Evolutionary conservation across 2,113 vertebrate species (phyloP), one percentile per base, ranked within the genome.

Genomic region (Hemiscyllium ocellatum): DNA sequence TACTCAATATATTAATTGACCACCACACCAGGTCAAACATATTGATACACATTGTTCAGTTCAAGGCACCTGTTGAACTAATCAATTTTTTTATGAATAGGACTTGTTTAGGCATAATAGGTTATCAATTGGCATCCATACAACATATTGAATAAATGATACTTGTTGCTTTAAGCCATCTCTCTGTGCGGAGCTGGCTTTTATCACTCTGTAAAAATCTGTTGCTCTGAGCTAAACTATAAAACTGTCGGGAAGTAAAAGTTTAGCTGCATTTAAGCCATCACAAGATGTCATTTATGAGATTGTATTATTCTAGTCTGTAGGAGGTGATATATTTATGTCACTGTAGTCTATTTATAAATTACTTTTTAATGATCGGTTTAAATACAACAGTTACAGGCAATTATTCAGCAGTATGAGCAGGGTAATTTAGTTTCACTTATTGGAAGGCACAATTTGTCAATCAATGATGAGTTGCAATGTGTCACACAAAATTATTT

Each of bases 201-300:
- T 91, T 65, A 65, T 10, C 87, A 65, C 29, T 56, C 10, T 26
- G 1, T 61, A n/a, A 61, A 91, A 91, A 91, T 83, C 3, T 91
- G 8, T 91, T 65, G 29, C 56, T 91, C 87, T 65, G 87, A 33
- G n/a, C 61, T 4, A 91, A 91, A 65, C 52, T 91, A n/a, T 29
- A 90, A 61, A 90, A 26, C 50, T 90, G 87, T 61, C 50, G 61
- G 87, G 17, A 90, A 90, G n/a, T 90, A 65, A 90, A n/a, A 65
- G 52, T 10, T 90, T 61, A 65, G 65, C 17, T 90, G 33, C 61
- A 90, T 61, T 90, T 61, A n/a, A 65, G 29, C 87, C 37, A 61
- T 61, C 87, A 61, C 3, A 56, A 4, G 52, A n/a, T 26, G 61
- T 3, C 37, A 47, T 47, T 42, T 83, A 83, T 83, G 52, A 4